Percentiles rank a stretch among this genome's conserved stretches.
phyloP scores from a whole-genome alignment of 2,113 vertebrate genomes.

The Gasterosteus nipponicus region DNA sequence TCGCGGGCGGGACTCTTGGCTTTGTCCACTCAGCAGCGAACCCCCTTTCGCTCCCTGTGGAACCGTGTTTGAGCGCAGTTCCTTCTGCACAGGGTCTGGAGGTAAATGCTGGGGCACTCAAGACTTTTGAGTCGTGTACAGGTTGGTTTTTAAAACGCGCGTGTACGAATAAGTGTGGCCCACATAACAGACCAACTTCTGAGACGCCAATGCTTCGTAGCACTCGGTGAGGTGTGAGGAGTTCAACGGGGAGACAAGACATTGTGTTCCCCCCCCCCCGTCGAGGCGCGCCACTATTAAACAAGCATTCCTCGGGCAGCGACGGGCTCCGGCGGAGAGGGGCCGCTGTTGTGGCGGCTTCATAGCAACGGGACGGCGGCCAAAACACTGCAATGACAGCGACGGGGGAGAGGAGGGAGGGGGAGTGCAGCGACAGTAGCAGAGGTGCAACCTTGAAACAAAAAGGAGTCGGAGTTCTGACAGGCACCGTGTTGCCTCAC shows the following conservation, averaged over 20 bases:
- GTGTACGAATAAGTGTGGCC: constrained; percentile 17
- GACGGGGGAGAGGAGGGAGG: constrained; percentile 26
- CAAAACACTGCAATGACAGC: constrained; percentile 71
- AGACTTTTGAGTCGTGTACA: too few relatives aligned
- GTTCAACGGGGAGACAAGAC: constrained; percentile 56
- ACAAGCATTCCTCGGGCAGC: constrained; percentile 69
- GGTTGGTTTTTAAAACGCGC: not conserved
- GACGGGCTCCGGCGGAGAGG: constrained; percentile 67
- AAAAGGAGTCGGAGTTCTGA: not conserved
- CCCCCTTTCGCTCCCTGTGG: constrained; percentile 38
- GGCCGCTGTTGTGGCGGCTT: constrained; percentile 73
- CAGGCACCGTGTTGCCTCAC: constrained; percentile 20
- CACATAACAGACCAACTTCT: constrained; percentile 14
- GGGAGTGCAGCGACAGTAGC: constrained; percentile 15
- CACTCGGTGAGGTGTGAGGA: constrained; percentile 25
- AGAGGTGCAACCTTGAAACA: constrained; percentile 15
- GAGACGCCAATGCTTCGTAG: constrained; percentile 8
- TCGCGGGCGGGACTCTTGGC: constrained; percentile 55
- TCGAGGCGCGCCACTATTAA: constrained; percentile 66
- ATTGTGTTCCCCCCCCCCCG: constrained; percentile 51
- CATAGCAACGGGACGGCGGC: constrained; percentile 70
- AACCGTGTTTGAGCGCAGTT: constrained; percentile 47
- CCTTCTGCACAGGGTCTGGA: constrained; percentile 58
- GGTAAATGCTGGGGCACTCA: constrained; percentile 67
- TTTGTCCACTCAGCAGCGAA: constrained; percentile 57